A percentile compares a stretch with the other conserved stretches of the same genome.
Conservation (phyloP, 2,797 vertebrate genomes). For the Galagoides demidoff region DNA sequence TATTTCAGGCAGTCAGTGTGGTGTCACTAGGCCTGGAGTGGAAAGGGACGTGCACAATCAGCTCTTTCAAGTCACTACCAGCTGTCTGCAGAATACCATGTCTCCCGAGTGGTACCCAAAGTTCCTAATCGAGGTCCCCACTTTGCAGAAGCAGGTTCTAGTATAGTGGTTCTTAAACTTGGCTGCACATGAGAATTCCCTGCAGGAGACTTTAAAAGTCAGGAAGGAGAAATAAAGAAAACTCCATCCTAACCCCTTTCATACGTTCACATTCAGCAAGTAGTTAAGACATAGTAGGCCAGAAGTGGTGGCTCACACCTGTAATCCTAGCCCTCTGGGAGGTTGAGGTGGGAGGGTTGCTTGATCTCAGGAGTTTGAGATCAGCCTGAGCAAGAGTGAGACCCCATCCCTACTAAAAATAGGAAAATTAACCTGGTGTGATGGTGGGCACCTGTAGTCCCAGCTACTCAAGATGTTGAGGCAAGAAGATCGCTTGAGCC, state of each 20-base stretch:
- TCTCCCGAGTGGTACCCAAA: neutral
- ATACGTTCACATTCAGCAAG: neutral
- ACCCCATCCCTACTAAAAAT: too few species aligned
- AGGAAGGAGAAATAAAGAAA: constrained; percentile 18
- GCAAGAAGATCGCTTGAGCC: too few species aligned
- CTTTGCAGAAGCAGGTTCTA: neutral
- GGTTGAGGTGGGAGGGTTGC: too few species aligned
- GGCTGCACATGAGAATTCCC: neutral
- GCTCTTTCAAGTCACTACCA: neutral
- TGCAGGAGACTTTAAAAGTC: neutral
- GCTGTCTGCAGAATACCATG: neutral
- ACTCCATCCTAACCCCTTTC: neutral
- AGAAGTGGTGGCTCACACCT: too few species aligned
- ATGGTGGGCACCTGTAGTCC: too few species aligned
- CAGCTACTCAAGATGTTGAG: too few species aligned
- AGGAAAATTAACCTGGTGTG: too few species aligned
- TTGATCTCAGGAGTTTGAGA: too few species aligned
- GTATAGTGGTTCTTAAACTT: neutral
- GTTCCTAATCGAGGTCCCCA: neutral
- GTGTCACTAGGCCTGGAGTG: neutral
- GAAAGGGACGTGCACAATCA: neutral
- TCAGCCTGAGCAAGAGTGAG: too few species aligned
- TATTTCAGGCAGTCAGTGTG: neutral
- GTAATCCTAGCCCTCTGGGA: too few species aligned
- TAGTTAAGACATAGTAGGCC: neutral